Evolutionary conservation across 2,797 vertebrate genomes (phyloP), one percentile per base, ranked within the genome.

Genomic region (Cephalopachus bancanus): DNA sequence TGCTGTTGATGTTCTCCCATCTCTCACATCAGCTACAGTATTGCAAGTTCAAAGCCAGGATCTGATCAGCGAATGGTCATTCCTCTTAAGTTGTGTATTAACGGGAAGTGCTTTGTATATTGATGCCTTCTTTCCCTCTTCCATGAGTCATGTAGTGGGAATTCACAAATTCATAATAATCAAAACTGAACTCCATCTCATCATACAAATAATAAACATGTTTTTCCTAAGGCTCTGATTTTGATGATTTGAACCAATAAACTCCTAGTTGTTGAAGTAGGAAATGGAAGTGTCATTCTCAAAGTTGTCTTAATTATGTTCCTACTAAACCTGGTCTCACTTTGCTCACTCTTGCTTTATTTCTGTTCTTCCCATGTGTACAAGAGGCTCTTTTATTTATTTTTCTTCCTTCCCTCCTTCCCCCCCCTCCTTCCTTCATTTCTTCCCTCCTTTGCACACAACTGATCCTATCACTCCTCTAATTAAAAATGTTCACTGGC

Each of bases 401-500:
- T 15, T 79, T 30, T 78, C 19, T 49, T 55, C n/a, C 5, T 64
- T 60, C 17, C 17, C 10, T 10, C 26, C 44, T 7, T 44, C 44
- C 44, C 44, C 44, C 4, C 44, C 44, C 4, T 44, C 69, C 69
- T 71, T 71, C 37, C 19, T 71, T 16, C 30, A 6, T 60, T n/a
- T 67, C 10, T 64, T 60, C 17, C 17, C 10, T 14, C 26, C 64
- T 91, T 60, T 92, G 20, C 16, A 72, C 6, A 84, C 15, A 81
- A 75, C 71, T 79, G 37, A 81, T 79, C 26, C 76, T 81, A 89
- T 80, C 60, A 90, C 26, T 91, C 53, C 19, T 67, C 17, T 62
- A 80, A 91, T 74, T 93, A 67, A 95, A 96, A 92, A 93, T 92
- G 24, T 20, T 88, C 59, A 72, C 9, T 62, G n/a, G 7, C 22